A percentile compares a stretch with the other conserved stretches of the same genome.
Evolutionary conservation across 2,888 invertebrate species (phyloP).

Genomic region (Scaptomyza tumidula): DNA sequence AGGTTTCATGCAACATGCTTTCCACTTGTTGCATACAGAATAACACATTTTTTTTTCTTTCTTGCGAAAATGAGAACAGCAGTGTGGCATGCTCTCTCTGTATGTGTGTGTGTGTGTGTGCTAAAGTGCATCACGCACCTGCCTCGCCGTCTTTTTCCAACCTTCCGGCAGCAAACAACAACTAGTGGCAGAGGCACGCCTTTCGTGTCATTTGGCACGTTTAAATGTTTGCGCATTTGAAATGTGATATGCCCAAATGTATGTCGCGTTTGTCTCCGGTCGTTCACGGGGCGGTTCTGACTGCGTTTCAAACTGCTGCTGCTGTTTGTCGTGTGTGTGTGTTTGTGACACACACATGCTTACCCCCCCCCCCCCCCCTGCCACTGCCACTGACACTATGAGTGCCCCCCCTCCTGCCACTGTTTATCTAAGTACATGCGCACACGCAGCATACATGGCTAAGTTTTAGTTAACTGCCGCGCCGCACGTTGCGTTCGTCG

Average conservation of each 20-base stretch:
- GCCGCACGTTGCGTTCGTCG: slow-evolving; percentile 29
- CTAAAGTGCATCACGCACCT: slow-evolving; percentile 41
- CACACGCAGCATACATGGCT: slow-evolving; percentile 38
- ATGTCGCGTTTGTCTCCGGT: slow-evolving; percentile 29
- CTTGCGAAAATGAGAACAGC: slow-evolving; percentile 7
- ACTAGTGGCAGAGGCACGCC: slow-evolving; percentile 3
- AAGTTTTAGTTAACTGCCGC: slow-evolving; percentile 40
- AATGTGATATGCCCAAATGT: slow-evolving; percentile 52
- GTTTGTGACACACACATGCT: slow-evolving; percentile 35
- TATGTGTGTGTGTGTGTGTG: not conserved
- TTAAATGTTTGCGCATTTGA: slow-evolving; percentile 58
- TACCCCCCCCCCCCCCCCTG: too few relatives aligned
- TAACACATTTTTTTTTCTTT: not conserved
- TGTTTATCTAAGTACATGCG: slow-evolving; percentile 37
- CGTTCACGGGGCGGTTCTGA: not conserved
- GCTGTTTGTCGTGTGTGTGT: slow-evolving; percentile 21
- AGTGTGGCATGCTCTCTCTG: not conserved
- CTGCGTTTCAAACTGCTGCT: slow-evolving; percentile 19
- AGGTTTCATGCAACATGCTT: slow-evolving; percentile 39
- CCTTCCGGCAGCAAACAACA: slow-evolving; percentile 28
- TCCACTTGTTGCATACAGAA: slow-evolving; percentile 48
- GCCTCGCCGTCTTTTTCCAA: slow-evolving; percentile 11
- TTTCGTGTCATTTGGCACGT: slow-evolving; percentile 44
- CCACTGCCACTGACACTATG: not conserved
- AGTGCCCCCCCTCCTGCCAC: not conserved